These are phyloP conservation scores for Hypomecis punctinalis DNA, from an alignment of 2,888 invertebrate species.

Conservation along the genomic window DNA sequence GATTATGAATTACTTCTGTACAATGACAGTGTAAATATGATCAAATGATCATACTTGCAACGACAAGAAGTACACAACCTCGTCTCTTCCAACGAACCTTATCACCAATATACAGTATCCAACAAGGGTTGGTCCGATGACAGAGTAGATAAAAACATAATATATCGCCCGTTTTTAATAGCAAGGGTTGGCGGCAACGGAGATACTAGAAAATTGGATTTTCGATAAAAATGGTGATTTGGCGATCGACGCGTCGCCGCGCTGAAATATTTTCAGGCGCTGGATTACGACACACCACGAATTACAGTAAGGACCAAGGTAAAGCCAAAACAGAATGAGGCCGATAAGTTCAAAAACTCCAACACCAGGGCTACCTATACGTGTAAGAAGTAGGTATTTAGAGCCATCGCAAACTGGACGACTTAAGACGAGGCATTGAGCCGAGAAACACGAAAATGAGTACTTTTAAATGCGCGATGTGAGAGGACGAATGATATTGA, in stretches of 20 bases:
- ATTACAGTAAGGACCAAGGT: slow-evolving; percentile 22
- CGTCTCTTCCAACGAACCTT: neutral
- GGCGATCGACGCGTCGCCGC: slow-evolving; percentile 36
- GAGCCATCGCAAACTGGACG: too few relatives aligned
- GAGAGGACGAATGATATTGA: too few relatives aligned
- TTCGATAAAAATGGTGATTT: slow-evolving; percentile 66
- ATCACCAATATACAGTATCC: neutral
- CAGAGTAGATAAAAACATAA: slow-evolving; percentile 59
- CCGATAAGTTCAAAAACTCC: too few relatives aligned
- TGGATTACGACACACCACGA: neutral
- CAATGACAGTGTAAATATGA: too few relatives aligned
- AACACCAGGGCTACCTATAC: too few relatives aligned
- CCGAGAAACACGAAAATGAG: too few relatives aligned
- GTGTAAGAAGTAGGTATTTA: too few relatives aligned
- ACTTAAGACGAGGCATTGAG: too few relatives aligned
- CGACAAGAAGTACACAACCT: neutral
- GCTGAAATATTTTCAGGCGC: slow-evolving; percentile 41
- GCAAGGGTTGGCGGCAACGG: slow-evolving; percentile 48
- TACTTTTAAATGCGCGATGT: too few relatives aligned
- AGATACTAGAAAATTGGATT: slow-evolving; percentile 62
- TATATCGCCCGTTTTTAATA: slow-evolving; percentile 56
- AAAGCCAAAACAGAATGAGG: too few relatives aligned
- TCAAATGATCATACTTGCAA: neutral
- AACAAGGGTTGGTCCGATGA: slow-evolving; percentile 47
- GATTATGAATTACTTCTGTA: too few relatives aligned